Evolutionary conservation across 2,888 invertebrate species (phyloP), one percentile per base, ranked within the genome.

Genomic region (Chrysina gloriosa): DNA sequence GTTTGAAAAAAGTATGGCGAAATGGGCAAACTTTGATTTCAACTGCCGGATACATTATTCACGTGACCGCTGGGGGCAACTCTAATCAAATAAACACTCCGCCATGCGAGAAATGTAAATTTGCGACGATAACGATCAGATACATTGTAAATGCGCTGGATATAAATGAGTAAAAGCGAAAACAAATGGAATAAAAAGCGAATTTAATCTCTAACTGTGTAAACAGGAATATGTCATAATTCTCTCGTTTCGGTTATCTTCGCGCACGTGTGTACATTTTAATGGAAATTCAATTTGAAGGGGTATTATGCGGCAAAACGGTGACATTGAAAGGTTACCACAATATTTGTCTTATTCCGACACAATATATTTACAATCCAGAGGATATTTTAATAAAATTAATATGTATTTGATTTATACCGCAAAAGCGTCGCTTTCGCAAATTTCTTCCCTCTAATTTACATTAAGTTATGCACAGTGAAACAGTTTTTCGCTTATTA

Each of bases 31-130:
- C 16, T 19, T 42, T 42, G 16, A 42, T 14, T 42, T 42, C 14
- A 42, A 42, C 16, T 19, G 19, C 42, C n/a, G 42, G 42, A 42
- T 42, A 19, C 42, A 42, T 42, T 42, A 42, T 42, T 42, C 42
- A 19, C 42, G 5, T 19, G 19, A 14, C 2, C 14, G 42, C 42
- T 42, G 7, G 7, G 14, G 19, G 42, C 14, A 42, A 14, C 0
- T 19, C 2, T 14, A 5, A 42, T 42, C 42, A 19, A 42, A 42
- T 42, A 42, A 16, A 42, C 7, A 19, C 9, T 16, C 14, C 14
- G 14, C 36, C 36, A 11, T 36, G 2, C 36, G 36, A 2, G 36
- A 36, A 36, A 36, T 36, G 36, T 14, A 36, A 36, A 36, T 11
- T n/a, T 36, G 11, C n/a, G 36, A 36, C 3, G 3, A 29, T 29